Conservation (phyloP, 1,140 invertebrate genomes). For the Whitmania pigra region DNA sequence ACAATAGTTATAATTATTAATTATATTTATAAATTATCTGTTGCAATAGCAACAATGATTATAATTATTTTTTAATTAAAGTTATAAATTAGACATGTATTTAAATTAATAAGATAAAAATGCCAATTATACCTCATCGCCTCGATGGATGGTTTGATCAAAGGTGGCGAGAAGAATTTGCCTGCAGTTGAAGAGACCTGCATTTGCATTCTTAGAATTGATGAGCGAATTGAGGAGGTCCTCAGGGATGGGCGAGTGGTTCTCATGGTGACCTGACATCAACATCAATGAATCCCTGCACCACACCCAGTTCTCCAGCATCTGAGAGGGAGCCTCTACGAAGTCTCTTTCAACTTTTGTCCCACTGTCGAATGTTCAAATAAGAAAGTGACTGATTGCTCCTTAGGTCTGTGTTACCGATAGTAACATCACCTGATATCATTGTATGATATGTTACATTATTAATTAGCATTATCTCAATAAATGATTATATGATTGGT, state of each 20-base stretch:
- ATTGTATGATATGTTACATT: too few relatives aligned
- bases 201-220: slow-evolving; percentile 44
- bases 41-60: too few relatives aligned
- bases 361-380: slow-evolving; percentile 34
- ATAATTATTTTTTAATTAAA: too few relatives aligned
- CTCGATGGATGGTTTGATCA: slow-evolving; percentile 45
- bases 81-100: neutral
- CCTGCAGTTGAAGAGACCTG: slow-evolving; percentile 45
- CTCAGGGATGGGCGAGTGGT: slow-evolving; percentile 42
- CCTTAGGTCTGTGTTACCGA: neutral
- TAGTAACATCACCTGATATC: neutral
- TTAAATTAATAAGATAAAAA: neutral
- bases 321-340: slow-evolving; percentile 50
- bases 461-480: too few relatives aligned
- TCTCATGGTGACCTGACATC: slow-evolving; percentile 47
- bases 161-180: slow-evolving; percentile 46
- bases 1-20: too few relatives aligned
- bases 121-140: slow-evolving; percentile 10
- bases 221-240: slow-evolving; percentile 44
- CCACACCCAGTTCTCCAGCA: slow-evolving; percentile 52
- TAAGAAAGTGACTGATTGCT: neutral
- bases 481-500: too few relatives aligned
- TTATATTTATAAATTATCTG: too few relatives aligned
- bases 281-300: slow-evolving; percentile 43
- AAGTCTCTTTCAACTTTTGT: slow-evolving; percentile 48